Conservation (phyloP, 2,797 vertebrate species). For the Poliocrania exsul region DNA sequence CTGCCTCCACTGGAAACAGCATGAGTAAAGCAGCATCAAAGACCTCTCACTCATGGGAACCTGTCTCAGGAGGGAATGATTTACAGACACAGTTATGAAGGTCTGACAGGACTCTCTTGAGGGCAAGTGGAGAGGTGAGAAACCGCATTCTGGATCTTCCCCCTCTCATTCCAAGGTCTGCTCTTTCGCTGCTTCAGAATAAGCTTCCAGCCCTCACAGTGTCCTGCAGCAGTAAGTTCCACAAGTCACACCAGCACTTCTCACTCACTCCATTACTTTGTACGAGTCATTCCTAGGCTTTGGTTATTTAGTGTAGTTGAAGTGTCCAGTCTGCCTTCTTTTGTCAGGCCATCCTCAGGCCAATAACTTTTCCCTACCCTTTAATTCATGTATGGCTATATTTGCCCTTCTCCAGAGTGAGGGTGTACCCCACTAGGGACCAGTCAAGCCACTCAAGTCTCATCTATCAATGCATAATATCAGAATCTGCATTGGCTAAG, state of each 20-base stretch:
- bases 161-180: neutral
- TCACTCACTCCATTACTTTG: neutral
- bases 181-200: neutral
- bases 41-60: accelerated
- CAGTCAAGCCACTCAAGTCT: accelerated
- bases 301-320: neutral
- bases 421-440: neutral
- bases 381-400: neutral
- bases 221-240: neutral
- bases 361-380: neutral
- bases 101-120: neutral
- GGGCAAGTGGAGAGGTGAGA: neutral
- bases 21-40: neutral
- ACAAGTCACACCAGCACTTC: neutral
- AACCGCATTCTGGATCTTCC: neutral
- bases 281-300: neutral
- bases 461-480: neutral
- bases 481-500: neutral
- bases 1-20: neutral
- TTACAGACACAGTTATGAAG: neutral
- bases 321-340: neutral
- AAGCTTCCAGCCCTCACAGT: accelerated
- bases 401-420: neutral
- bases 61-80: neutral
- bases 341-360: neutral